Percentiles rank a stretch among this genome's conserved stretches.
phyloP scores from a whole-genome alignment of 2,113 vertebrate genomes.

The Castor canadensis region DNA sequence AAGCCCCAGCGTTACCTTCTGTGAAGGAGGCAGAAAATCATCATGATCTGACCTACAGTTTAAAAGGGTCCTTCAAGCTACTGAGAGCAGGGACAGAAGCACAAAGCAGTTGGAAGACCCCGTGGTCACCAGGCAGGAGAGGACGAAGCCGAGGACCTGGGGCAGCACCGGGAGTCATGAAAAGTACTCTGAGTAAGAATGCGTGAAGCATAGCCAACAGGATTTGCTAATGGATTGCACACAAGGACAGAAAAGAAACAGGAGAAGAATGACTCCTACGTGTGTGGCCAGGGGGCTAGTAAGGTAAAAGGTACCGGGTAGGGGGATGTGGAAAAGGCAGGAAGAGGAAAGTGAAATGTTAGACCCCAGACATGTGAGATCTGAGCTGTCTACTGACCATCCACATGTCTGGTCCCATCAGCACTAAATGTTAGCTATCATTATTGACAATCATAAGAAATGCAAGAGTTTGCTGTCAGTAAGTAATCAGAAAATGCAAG shows the following conservation, averaged over 20 bases:
- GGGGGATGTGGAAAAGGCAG: background rate
- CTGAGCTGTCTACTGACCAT: background rate
- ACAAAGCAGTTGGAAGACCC: background rate
- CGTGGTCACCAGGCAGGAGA: background rate
- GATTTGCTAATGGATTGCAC: too few species aligned
- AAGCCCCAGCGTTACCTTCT: background rate
- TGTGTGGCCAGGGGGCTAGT: background rate
- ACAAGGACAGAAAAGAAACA: background rate
- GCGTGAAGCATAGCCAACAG: too few species aligned
- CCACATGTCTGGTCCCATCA: too few species aligned
- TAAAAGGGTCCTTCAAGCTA: too few species aligned
- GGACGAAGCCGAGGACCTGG: background rate
- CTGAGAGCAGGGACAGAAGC: background rate
- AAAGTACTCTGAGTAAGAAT: background rate
- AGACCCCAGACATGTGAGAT: background rate
- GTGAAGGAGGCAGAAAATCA: background rate
- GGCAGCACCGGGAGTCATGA: background rate
- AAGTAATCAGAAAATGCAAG: background rate
- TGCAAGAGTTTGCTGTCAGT: background rate
- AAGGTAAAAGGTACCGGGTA: background rate
- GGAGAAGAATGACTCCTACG: background rate
- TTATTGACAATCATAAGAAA: background rate
- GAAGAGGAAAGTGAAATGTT: background rate
- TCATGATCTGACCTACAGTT: background rate
- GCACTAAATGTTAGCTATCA: background rate